Evolutionary conservation across 2,113 vertebrate species (phyloP).

Genomic region (Diglossa brunneiventris): DNA sequence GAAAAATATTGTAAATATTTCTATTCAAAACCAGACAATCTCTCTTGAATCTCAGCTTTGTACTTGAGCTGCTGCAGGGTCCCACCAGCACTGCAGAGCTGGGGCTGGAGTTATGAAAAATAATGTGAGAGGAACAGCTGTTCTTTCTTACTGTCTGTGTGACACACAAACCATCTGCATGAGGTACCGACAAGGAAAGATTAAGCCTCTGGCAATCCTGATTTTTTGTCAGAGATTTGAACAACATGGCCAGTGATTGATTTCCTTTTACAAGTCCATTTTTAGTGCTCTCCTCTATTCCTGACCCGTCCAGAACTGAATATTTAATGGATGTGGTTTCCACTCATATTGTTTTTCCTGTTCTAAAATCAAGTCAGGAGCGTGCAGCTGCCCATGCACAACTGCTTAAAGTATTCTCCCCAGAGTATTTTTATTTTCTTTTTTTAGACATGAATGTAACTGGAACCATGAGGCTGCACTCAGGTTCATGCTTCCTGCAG

Average conservation of each 20-base stretch:
- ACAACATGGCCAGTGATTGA: neutral
- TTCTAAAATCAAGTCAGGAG: neutral
- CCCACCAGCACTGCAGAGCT: neutral
- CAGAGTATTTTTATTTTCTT: neutral
- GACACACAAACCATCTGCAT: neutral
- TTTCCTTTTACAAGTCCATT: neutral
- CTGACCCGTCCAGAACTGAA: neutral
- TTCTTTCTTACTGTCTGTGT: neutral
- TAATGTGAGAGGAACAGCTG: neutral
- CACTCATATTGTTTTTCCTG: neutral
- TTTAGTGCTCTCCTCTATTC: neutral
- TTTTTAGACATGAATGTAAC: neutral
- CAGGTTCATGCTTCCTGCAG: neutral
- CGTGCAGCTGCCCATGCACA: neutral
- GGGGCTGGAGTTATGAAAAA: neutral
- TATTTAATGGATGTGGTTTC: neutral
- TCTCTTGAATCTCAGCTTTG: neutral
- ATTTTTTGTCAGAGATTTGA: neutral
- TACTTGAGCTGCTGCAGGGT: neutral
- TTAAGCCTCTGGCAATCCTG: neutral
- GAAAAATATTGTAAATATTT: neutral
- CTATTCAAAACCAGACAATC: neutral
- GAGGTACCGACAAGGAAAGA: neutral
- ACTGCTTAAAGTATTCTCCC: neutral
- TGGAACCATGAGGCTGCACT: neutral